These are phyloP conservation scores for Drosophila pseudotalamancana DNA, from an alignment of 2,888 invertebrate genomes.

Conservation along the genomic window DNA sequence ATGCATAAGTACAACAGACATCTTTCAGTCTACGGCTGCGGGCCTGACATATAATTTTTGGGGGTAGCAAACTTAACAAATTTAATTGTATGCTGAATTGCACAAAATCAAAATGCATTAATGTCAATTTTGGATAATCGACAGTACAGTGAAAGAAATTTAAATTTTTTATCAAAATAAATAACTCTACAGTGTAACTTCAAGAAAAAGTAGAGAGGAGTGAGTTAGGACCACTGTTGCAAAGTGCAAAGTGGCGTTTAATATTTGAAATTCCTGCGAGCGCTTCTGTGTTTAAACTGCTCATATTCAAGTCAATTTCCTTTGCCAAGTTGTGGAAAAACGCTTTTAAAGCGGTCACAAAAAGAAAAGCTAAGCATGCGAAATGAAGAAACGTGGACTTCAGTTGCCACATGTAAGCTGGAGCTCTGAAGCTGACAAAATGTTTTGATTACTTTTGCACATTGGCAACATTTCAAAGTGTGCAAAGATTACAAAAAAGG, in stretches of 20 bases:
- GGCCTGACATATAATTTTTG: constrained; percentile 60
- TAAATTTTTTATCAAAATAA: too few relatives aligned
- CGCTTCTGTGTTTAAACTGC: constrained; percentile 26
- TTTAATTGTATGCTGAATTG: constrained; percentile 76
- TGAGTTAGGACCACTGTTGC: neutral
- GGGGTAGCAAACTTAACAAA: constrained; percentile 50
- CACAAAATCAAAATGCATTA: constrained; percentile 76
- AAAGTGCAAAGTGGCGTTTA: constrained; percentile 27
- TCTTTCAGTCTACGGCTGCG: constrained; percentile 34
- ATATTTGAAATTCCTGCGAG: constrained; percentile 35
- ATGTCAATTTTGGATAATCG: constrained; percentile 65
- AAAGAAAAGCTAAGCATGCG: neutral
- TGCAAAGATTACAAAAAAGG: constrained; percentile 9
- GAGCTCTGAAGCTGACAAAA: constrained; percentile 72
- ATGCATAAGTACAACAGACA: constrained; percentile 21
- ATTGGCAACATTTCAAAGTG: constrained; percentile 64
- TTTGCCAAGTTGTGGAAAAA: constrained; percentile 35
- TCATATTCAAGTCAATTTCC: constrained; percentile 56
- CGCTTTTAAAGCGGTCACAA: constrained; percentile 40
- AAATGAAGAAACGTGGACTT: too few relatives aligned
- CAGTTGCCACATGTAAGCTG: constrained; percentile 29
- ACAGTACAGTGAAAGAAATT: neutral
- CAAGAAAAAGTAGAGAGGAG: neutral
- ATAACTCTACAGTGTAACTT: neutral
- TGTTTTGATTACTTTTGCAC: constrained; percentile 75